Evolutionary conservation across 2,113 vertebrate species (phyloP).

Genomic region (Etheostoma spectabile): DNA sequence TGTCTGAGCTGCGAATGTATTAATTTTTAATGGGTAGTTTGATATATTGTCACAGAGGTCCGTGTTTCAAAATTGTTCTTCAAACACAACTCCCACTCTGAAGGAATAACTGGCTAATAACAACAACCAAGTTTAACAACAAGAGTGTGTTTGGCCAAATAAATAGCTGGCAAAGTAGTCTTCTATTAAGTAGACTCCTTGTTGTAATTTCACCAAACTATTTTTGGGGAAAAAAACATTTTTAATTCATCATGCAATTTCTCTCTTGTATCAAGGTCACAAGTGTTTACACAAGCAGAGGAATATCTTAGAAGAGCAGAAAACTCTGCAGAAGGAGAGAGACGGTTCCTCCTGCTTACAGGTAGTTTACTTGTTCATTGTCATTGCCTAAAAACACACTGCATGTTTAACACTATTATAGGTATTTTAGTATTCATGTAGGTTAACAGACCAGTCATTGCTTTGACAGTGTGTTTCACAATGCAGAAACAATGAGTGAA

Average conservation of each 20-base stretch:
- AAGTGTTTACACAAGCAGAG: not conserved
- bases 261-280: not conserved
- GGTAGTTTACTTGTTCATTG: not conserved
- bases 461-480: too few relatives aligned
- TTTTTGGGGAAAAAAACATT: not conserved
- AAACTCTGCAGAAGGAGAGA: not conserved
- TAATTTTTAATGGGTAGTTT: constrained; percentile 4
- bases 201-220: not conserved
- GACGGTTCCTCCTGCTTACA: not conserved
- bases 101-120: too few relatives aligned
- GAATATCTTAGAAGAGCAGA: not conserved
- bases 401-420: not conserved
- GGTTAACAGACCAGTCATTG: too few relatives aligned
- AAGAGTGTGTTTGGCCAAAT: not conserved
- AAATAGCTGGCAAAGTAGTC: not conserved
- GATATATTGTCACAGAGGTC: constrained; percentile 23
- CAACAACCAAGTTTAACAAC: too few relatives aligned
- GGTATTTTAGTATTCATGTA: not conserved
- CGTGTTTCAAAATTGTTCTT: constrained; percentile 15
- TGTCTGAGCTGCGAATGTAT: not conserved
- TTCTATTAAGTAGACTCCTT: not conserved
- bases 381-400: not conserved
- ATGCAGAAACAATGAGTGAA: too few relatives aligned
- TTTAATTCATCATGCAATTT: not conserved
- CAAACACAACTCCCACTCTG: too few relatives aligned